Evolutionary conservation across 2,797 vertebrate genomes (phyloP), one percentile per base, ranked within the genome.

Genomic region (Gallinago stenura): DNA sequence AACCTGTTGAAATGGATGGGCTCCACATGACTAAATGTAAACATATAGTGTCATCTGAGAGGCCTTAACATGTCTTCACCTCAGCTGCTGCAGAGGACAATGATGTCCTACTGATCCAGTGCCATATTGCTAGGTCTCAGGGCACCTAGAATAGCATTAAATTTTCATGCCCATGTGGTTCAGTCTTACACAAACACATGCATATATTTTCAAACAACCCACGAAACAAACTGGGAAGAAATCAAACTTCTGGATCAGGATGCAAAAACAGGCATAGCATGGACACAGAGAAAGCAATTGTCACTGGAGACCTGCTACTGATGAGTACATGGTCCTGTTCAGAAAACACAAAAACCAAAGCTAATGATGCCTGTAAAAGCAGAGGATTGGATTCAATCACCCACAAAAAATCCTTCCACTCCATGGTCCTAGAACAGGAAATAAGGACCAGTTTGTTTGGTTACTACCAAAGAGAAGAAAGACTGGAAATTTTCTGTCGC

Each of bases 1-100:
- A 78, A 82, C 6, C 30, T 48, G 22, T 30, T 39, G 65, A 64
- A 94, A 68, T 19, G 30, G 3, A 25, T 26, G 30, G 30, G 11
- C 7, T 69, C 6, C n/a, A 22, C 12, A 56, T 65, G 15, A 28
- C 25, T 53, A 31, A 79, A 80, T 12, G n/a, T 1, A 51, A 33
- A 50, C 6, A 15, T 9, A 7, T 0, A 39, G 9, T 46, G 20
- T 51, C 11, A 66, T n/a, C 60, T 81, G 69, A 77, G 78, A 33
- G 12, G 10, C 25, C 25, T 54, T 57, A 87, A 1, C 15, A 22
- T 3, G 0, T 7, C n/a, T 16, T 0, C 0, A 48, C 7, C 19
- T 66, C 33, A 66, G 28, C 7, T 70, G 30, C 35, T 73, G 28
- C 17, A 25, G 69, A 66, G 20, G 10, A 43, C 17, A 39, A 11